Evolutionary conservation across 1,140 invertebrate genomes (phyloP).

Genomic region (Leptonema lineaticorne): DNA sequence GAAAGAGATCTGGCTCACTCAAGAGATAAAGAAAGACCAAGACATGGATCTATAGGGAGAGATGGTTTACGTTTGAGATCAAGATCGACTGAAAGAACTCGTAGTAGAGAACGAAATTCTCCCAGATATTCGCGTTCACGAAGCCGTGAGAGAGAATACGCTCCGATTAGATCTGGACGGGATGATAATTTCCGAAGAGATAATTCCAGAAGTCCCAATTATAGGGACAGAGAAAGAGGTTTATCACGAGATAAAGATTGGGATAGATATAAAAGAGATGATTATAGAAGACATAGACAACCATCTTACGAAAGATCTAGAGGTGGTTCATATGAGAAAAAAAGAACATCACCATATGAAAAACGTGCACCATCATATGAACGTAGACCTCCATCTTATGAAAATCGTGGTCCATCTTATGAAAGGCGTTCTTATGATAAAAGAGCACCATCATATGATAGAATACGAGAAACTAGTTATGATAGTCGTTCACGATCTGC

Average conservation of each 20-base stretch:
- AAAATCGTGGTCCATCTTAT: slow-evolving; percentile 51
- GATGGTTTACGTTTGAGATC: slow-evolving; percentile 44
- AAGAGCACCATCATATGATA: slow-evolving; percentile 51
- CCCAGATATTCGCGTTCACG: slow-evolving; percentile 55
- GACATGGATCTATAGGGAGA: slow-evolving; percentile 48
- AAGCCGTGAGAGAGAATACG: slow-evolving; percentile 57
- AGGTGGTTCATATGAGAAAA: slow-evolving; percentile 50
- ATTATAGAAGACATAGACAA: slow-evolving; percentile 52
- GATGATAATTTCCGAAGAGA: slow-evolving; percentile 48
- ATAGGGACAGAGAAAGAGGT: slow-evolving; percentile 50
- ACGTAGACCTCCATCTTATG: slow-evolving; percentile 48
- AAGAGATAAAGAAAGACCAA: slow-evolving; percentile 44
- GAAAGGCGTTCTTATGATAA: slow-evolving; percentile 48
- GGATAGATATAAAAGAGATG: slow-evolving; percentile 58
- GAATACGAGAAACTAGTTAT: slow-evolving; percentile 50
- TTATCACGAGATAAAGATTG: slow-evolving; percentile 50
- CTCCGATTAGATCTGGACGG: slow-evolving; percentile 52
- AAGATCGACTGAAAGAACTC: slow-evolving; percentile 47
- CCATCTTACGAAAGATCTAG: slow-evolving; percentile 52
- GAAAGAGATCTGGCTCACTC: slow-evolving; percentile 51
- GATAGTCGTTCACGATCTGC: slow-evolving; percentile 53
- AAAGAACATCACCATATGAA: slow-evolving; percentile 44
- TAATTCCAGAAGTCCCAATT: slow-evolving; percentile 50
- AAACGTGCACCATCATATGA: slow-evolving; percentile 45
- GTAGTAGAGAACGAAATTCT: slow-evolving; percentile 48